phyloP scores from a whole-genome alignment of 1,140 invertebrate species.

The Centruroides sculpturatus region DNA sequence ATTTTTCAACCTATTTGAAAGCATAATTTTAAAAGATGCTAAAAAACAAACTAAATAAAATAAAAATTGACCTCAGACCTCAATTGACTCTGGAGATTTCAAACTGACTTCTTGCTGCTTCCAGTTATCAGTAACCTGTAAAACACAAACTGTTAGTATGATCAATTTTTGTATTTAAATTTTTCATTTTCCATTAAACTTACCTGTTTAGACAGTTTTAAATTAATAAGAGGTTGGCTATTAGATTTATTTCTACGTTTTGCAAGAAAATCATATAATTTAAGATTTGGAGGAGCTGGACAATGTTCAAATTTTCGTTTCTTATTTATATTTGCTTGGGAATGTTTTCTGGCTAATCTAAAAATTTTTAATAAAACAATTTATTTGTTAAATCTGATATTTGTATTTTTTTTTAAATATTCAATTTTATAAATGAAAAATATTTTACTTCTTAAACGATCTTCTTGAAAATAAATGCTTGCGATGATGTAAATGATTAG shows the following conservation, averaged over 20 bases:
- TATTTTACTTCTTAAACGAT: slow-evolving; percentile 43
- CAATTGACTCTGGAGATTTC: background rate
- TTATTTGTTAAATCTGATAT: too few species aligned
- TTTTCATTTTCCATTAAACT: too few species aligned
- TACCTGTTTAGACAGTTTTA: slow-evolving; percentile 24
- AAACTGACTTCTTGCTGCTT: background rate
- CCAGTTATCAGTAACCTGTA: background rate
- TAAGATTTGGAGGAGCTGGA: slow-evolving; percentile 57
- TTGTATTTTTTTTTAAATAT: background rate
- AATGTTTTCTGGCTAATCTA: slow-evolving; percentile 26
- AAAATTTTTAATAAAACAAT: background rate
- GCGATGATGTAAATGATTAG: slow-evolving; percentile 54
- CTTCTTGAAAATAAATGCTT: slow-evolving; percentile 56
- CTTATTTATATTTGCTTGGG: slow-evolving; percentile 48
- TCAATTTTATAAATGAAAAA: background rate
- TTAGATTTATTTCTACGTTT: slow-evolving; percentile 24
- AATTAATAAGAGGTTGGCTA: slow-evolving; percentile 2
- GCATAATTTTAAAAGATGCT: background rate
- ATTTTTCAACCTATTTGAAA: background rate
- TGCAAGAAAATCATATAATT: slow-evolving; percentile 47
- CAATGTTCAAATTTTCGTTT: slow-evolving; percentile 74
- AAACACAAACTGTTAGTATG: background rate
- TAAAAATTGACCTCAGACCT: background rate
- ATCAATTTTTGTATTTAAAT: too few species aligned
- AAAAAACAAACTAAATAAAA: too few species aligned